Evolutionary conservation across 2,113 vertebrate species (phyloP).

Genomic region (Ictidomys tridecemlineatus): DNA sequence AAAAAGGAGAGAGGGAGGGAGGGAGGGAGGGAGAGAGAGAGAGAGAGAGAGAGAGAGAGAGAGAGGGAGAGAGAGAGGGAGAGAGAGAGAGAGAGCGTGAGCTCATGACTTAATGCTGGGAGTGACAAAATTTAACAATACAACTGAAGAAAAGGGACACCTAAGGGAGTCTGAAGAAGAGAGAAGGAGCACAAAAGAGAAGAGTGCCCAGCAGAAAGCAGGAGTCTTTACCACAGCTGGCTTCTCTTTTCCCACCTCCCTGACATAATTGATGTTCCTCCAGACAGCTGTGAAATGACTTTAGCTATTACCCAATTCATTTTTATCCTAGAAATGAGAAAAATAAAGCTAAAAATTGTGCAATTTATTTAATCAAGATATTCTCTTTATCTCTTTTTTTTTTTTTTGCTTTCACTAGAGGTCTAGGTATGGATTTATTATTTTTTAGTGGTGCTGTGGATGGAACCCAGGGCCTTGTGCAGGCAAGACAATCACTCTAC

Average conservation of each 20-base stretch:
- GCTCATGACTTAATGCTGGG: background rate
- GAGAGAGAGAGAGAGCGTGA: background rate
- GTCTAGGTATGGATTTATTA: background rate
- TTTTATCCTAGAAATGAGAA: background rate
- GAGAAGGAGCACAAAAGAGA: too few relatives aligned
- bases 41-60: background rate
- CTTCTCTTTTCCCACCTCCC: background rate
- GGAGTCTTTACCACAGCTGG: background rate
- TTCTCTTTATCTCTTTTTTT: background rate
- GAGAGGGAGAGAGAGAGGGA: background rate
- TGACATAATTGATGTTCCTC: background rate
- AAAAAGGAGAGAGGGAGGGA: background rate
- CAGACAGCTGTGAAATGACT: background rate
- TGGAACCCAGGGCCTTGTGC: too few relatives aligned
- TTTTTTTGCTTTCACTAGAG: background rate
- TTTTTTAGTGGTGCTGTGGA: too few relatives aligned
- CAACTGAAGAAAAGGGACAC: background rate
- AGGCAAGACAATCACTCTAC: too few relatives aligned
- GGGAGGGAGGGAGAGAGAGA: too few relatives aligned
- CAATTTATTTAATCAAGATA: background rate
- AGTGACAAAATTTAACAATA: background rate
- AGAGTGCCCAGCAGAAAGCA: rapidly evolving
- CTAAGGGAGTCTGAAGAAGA: too few relatives aligned
- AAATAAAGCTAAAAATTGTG: background rate
- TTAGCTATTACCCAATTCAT: background rate